phyloP scores from a whole-genome alignment of 2,888 invertebrate species.

The Scrobipalpa atriplicella region DNA sequence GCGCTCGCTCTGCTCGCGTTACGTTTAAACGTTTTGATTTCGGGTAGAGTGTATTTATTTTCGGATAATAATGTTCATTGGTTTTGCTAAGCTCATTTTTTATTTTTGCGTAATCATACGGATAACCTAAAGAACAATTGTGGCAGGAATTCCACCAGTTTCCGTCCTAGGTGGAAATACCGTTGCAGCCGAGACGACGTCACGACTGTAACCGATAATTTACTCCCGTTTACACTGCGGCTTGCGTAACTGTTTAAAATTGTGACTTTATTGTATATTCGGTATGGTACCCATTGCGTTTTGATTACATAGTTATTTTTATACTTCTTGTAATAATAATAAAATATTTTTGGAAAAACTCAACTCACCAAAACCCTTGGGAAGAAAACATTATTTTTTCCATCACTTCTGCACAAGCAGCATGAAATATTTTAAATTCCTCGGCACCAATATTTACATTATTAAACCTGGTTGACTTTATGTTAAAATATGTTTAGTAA shows the following conservation, averaged over 20 bases:
- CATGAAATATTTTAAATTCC: too few relatives aligned
- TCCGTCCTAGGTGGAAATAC: background rate
- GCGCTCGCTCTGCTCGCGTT: too few relatives aligned
- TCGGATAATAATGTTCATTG: too few relatives aligned
- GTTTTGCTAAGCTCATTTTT: background rate
- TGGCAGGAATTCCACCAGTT: background rate
- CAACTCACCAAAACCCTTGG: too few relatives aligned
- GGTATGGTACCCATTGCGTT: background rate
- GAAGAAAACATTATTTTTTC: too few relatives aligned
- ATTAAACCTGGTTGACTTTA: background rate
- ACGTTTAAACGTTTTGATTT: too few relatives aligned
- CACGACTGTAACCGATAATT: background rate
- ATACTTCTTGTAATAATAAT: too few relatives aligned
- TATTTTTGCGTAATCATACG: background rate
- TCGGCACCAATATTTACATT: background rate
- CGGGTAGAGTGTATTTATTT: too few relatives aligned
- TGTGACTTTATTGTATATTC: background rate
- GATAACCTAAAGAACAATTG: background rate
- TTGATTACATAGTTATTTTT: too few relatives aligned
- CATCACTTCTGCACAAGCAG: too few relatives aligned
- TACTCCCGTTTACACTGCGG: background rate
- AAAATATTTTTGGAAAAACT: too few relatives aligned
- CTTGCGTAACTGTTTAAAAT: constrained; percentile 13
- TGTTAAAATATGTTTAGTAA: background rate
- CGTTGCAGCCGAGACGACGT: background rate